Evolutionary conservation across 2,797 vertebrate species (phyloP), one percentile per base, ranked within the genome.

Genomic region (Gymnocypris eckloni): DNA sequence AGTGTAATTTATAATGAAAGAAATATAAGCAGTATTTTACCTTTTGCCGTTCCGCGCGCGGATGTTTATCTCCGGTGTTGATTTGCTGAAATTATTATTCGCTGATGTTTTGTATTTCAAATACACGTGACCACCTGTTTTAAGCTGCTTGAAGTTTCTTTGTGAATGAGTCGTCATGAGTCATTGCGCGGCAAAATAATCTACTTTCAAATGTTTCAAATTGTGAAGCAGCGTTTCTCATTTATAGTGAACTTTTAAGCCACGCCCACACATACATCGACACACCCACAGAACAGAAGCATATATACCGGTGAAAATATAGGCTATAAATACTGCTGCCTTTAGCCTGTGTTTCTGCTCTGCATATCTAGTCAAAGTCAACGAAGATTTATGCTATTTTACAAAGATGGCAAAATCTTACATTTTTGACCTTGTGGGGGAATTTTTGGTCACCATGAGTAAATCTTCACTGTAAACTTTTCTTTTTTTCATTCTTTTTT

Each of bases 191-290:
- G n/a, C 16, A 45, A 54, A 76, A 52, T 43, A 59, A 56, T n/a
- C 12, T 33, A 73, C 39, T 20, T 56, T 25, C 11, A 77, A 81
- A 45, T 43, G 79, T 77, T 72, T 85, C 39, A 66, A 52, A 7
- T 41, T 50, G 43, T 28, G 69, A 33, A 50, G 61, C 41, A 37
- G 61, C 83, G 50, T 80, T 79, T 78, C 87, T 83, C 59, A 85
- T 92, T 90, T 90, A 89, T 89, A 87, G 79, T 61, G 69, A 64
- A 82, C 86, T 87, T 73, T 70, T 77, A 83, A 84, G 71, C 86
- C 89, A 73, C 87, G 79, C 90, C 87, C 76, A 70, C 72, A 81
- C 15, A 1, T 1, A 37, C 41, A 25, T 48, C 45, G 2, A 25
- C 54, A 70, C 50, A 15, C 82, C 82, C 48, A 78, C 73, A 28